Conservation (phyloP, 2,797 vertebrate genomes). For the Pagetopsis macropterus region DNA sequence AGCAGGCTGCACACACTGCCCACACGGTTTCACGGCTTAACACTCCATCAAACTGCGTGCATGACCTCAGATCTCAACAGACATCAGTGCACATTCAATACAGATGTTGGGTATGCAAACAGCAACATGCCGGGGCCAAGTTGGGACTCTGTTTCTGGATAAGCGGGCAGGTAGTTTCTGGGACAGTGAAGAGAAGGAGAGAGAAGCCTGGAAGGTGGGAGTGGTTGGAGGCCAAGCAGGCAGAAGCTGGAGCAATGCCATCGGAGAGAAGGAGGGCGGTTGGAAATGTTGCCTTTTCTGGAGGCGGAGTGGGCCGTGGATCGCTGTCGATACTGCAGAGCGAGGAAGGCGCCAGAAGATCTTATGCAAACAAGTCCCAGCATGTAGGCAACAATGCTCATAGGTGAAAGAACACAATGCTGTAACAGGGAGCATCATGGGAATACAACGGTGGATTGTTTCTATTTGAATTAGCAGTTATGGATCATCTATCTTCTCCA, state of each 20-base stretch:
- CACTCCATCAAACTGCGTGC: conserved; percentile 3
- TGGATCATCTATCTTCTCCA: neutral
- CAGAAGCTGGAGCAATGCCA: conserved; percentile 74
- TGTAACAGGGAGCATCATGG: neutral
- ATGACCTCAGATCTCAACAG: conserved; percentile 29
- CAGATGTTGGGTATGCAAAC: conserved; percentile 33
- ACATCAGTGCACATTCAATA: conserved; percentile 34
- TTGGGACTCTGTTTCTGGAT: conserved; percentile 13
- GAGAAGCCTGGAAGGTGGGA: conserved; percentile 65
- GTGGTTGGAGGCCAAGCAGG: conserved; percentile 59
- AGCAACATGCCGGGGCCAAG: neutral
- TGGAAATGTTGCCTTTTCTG: conserved; percentile 70
- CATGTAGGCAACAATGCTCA: conserved; percentile 53
- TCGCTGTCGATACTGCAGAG: conserved; percentile 58
- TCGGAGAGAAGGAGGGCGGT: conserved; percentile 65
- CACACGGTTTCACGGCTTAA: conserved; percentile 9
- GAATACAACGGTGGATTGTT: conserved; percentile 17
- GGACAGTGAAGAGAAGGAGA: conserved; percentile 50
- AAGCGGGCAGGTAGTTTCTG: conserved; percentile 32
- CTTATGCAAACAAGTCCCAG: conserved; percentile 61
- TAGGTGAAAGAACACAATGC: conserved; percentile 25
- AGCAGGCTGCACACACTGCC: conserved; percentile 8
- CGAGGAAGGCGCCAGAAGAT: conserved; percentile 57
- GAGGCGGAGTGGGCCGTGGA: conserved; percentile 73
- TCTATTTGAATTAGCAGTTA: neutral